Evolutionary conservation across 2,888 invertebrate genomes (phyloP).

Genomic region (Mesorhabditis sp.): DNA sequence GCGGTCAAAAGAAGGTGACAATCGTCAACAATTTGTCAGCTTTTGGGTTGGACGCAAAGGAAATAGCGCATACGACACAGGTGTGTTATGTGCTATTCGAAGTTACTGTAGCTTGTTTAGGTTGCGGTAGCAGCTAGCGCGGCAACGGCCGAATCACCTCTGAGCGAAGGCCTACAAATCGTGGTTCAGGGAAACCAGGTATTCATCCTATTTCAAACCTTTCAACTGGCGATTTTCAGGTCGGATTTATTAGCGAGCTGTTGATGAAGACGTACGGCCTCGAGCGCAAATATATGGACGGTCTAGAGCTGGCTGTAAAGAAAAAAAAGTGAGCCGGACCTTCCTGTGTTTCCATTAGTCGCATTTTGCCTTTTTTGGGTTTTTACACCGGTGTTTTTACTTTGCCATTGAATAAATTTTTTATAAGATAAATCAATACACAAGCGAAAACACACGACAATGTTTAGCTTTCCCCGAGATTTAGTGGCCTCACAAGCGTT

Average conservation of each 20-base stretch:
- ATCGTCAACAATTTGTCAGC: slow-evolving; percentile 81
- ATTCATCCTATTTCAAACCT: no score
- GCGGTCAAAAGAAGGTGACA: slow-evolving; percentile 69
- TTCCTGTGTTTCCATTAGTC: not conserved
- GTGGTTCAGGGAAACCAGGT: slow-evolving; percentile 55
- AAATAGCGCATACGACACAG: slow-evolving; percentile 28
- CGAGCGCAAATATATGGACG: slow-evolving; percentile 50
- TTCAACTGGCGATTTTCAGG: slow-evolving; percentile 19
- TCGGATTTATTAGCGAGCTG: slow-evolving; percentile 24
- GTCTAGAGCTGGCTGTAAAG: slow-evolving; percentile 49
- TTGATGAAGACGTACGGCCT: slow-evolving; percentile 40
- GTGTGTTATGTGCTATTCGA: slow-evolving; percentile 10
- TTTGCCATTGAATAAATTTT: no score
- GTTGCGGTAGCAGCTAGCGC: slow-evolving; percentile 82
- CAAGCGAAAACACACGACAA: no score
- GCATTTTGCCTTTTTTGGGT: not conserved
- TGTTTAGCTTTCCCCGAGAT: no score
- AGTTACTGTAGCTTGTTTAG: slow-evolving; percentile 66
- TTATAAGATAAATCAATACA: no score
- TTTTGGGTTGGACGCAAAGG: slow-evolving; percentile 75
- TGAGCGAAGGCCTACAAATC: slow-evolving; percentile 59
- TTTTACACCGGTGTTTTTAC: no score
- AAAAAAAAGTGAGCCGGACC: slow-evolving; percentile 13
- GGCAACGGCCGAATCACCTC: slow-evolving; percentile 72
- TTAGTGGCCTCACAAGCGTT: no score